Evolutionary conservation across 1,140 invertebrate genomes (phyloP), one percentile per base, ranked within the genome.

Genomic region (Danaus plexippus): DNA sequence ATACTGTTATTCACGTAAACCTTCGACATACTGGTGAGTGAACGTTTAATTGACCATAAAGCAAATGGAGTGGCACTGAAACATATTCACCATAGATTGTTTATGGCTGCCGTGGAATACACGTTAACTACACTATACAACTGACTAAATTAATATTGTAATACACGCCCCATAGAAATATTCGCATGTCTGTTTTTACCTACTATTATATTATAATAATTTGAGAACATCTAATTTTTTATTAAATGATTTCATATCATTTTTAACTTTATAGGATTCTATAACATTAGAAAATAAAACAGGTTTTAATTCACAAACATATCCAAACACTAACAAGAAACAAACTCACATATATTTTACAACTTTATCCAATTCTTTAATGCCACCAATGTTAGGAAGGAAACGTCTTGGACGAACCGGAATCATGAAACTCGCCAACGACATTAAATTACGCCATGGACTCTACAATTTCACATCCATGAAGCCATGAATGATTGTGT

Each of bases 1-100:
- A 95, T 92, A 59, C 90, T 89, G 9, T 87, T 75, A 57, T 91
- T 91, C n/a, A 91, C 76, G 43, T 84, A 75, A 0, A 84, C 67
- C 58, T 84, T 88, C 1, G 81, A 75, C 41, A 86, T 61, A 40
- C 87, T 85, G 0, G 88, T 76, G 13, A 88, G 41, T 5, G 85
- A 80, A 0, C 85, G 63, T 46, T 83, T 78, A 12, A 84, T 40
- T 1, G 71, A 56, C 80, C 80, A 86, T 2, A 86, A 49, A 7
- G 83, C 77, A 41, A 78, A 83, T 11, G 74, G 75, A 32, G 61
- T 63, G 1, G 69, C 48, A 18, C 79, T 81, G 50, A 44, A 73
- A 60, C 9, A 54, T 18, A 49, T 55, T n/a, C 42, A 42, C 32
- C 9, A 32, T 32, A 32, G 7, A 2, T 32, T 6, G 22, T 2